Base-by-base conservation (phyloP, 2,888 invertebrate genomes). In the Hypolimnas misippus region DNA sequence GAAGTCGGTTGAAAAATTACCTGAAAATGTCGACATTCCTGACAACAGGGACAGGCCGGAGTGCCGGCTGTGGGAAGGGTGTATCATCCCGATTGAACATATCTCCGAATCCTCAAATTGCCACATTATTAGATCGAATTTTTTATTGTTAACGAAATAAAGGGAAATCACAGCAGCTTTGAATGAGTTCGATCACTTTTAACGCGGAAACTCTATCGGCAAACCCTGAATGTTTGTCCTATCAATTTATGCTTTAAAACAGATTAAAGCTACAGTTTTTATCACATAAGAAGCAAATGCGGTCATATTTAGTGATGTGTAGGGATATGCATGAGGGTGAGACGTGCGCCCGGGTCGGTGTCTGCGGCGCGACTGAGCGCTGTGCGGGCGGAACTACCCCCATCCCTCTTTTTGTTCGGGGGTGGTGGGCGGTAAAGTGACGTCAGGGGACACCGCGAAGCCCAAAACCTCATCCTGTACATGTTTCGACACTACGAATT, bases 1-100 rank as follows among this genome's bases (percentile, higher is more conserved):
- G 3, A 38, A 38, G 35, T 38, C 35, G 35, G 12, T 38, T n/a
- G 1, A 17, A n/a, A 49, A 19, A 33, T 68, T 83, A 90, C 90
- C 90, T 90, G 90, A 87, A 70, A 90, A 89, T 67, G 88, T 87
- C 46, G 90, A 87, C 66, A 89, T 82, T 67, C 88, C 87, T 16
- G 90, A 89, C 71, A 90, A 76, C 76, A 89, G 81, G n/a, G 89
- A 90, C 29, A 90, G 93, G 92, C 96, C 96, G 78, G 96, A 96
- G 77, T 96, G 95, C 81, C 93, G 91, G 83, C 94, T 94, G 83
- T 93, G 92, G 52, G 94, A 94, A 44, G 94, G 94, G 75, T 94
- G 94, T 71, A 88, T 95, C 96, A 97, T 97, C 83, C 96, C 97
- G 84, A 97, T 96, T 76, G 97, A 96, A 86, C 94, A 96, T 84